Percentiles rank a stretch among this genome's conserved stretches.
Evolutionary conservation across 2,888 invertebrate species (phyloP).

Genomic region (Phaonia tiefii): DNA sequence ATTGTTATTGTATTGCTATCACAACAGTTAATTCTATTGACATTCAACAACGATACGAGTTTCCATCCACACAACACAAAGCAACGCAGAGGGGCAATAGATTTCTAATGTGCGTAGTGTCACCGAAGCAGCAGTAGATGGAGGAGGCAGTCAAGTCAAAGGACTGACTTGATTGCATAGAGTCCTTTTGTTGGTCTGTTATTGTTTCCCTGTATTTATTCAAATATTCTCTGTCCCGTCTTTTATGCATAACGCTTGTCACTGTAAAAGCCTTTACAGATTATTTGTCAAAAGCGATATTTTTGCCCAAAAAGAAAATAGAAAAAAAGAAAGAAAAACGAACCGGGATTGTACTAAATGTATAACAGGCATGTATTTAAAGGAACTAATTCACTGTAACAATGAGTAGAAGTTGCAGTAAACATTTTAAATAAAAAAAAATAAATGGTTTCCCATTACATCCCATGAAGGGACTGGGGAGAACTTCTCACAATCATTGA

Average conservation of each 20-base stretch:
- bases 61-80: neutral
- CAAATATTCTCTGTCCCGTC: slow-evolving; percentile 24
- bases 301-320: slow-evolving; percentile 22
- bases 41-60: slow-evolving; percentile 22
- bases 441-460: too few species aligned
- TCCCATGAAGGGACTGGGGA: too few species aligned
- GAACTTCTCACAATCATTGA: too few species aligned
- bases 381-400: slow-evolving; percentile 17
- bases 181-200: neutral
- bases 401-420: too few species aligned
- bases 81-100: too few species aligned
- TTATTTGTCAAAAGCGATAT: slow-evolving; percentile 50
- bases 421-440: too few species aligned
- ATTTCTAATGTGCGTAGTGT: slow-evolving; percentile 1
- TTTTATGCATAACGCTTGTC: slow-evolving; percentile 29
- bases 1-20: slow-evolving; percentile 26
- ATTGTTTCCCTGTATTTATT: slow-evolving; percentile 26
- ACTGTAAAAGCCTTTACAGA: slow-evolving; percentile 52
- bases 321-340: neutral
- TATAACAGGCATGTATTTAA: slow-evolving; percentile 35
- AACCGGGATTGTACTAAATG: slow-evolving; percentile 14
- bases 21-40: slow-evolving; percentile 57
- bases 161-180: slow-evolving; percentile 28
- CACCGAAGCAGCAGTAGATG: too few species aligned
- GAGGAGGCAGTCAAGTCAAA: too few species aligned